Conservation (phyloP, 2,113 vertebrate species). For the Pluvialis apricaria region DNA sequence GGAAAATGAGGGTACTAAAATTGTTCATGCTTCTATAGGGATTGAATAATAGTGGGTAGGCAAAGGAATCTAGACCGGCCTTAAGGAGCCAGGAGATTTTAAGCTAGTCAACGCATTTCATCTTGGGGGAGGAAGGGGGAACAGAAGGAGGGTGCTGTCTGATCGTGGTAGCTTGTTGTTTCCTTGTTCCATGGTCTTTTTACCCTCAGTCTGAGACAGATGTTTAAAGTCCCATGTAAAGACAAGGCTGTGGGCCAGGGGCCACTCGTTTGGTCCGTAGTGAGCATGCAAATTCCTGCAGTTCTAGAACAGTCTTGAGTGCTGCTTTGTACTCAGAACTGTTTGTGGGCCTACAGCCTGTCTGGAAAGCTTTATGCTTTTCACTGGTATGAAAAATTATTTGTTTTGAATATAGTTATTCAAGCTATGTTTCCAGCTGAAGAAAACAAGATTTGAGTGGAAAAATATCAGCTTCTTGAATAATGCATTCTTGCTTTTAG, state of each 20-base stretch:
- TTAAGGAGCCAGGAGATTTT: not conserved
- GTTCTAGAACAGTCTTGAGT: not conserved
- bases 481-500: not conserved
- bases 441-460: not conserved
- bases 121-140: fast-evolving
- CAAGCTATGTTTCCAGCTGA: not conserved
- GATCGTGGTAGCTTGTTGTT: not conserved
- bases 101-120: not conserved
- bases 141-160: not conserved
- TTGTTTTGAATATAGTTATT: not conserved
- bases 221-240: not conserved
- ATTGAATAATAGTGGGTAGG: not conserved
- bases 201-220: not conserved
- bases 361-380: not conserved
- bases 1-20: not conserved
- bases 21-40: not conserved
- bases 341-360: not conserved
- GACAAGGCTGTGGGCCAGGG: not conserved
- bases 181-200: not conserved
- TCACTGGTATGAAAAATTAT: not conserved
- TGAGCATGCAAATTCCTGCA: not conserved
- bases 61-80: not conserved
- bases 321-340: not conserved
- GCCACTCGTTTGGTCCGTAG: not conserved
- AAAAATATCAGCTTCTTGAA: not conserved